Percentiles rank a stretch among this genome's conserved stretches.
Evolutionary conservation across 2,797 vertebrate genomes (phyloP).

Genomic region (Poeciliopsis turneri): DNA sequence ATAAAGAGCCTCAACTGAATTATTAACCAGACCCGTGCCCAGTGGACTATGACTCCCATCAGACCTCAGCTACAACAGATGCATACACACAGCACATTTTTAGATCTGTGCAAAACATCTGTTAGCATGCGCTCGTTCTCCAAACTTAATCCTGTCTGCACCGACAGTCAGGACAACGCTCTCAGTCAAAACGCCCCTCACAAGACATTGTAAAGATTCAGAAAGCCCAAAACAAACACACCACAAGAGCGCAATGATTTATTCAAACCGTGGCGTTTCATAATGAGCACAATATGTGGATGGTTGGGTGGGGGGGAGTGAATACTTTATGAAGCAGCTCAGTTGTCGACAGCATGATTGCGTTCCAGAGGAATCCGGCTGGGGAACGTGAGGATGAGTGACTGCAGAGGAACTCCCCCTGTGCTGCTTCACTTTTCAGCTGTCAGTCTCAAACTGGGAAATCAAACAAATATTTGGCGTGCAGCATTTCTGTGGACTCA

Average conservation of each 20-base stretch:
- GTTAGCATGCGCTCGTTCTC: slow-evolving; percentile 52
- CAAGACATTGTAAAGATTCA: slow-evolving; percentile 42
- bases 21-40: slow-evolving; percentile 86
- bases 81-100: slow-evolving; percentile 38
- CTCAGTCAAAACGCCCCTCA: slow-evolving; percentile 60
- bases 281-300: slow-evolving; percentile 68
- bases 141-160: slow-evolving; percentile 62
- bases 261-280: slow-evolving; percentile 60
- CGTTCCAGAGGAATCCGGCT: slow-evolving; percentile 41
- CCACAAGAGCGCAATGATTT: slow-evolving; percentile 63
- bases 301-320: slow-evolving; percentile 46
- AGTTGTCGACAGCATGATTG: slow-evolving; percentile 62
- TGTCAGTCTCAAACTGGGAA: slow-evolving; percentile 11
- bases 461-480: slow-evolving; percentile 4
- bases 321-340: slow-evolving; percentile 64
- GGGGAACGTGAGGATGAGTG: slow-evolving; percentile 21
- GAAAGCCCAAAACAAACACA: slow-evolving; percentile 58
- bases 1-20: slow-evolving; percentile 88
- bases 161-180: slow-evolving; percentile 60
- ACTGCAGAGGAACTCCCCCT: slow-evolving; percentile 21
- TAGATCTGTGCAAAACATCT: slow-evolving; percentile 58
- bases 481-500: background rate
- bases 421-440: slow-evolving; percentile 11
- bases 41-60: slow-evolving; percentile 79
- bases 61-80: slow-evolving; percentile 62